Evolutionary conservation across 2,888 invertebrate genomes (phyloP).

Genomic region (Hecatera dysodea): DNA sequence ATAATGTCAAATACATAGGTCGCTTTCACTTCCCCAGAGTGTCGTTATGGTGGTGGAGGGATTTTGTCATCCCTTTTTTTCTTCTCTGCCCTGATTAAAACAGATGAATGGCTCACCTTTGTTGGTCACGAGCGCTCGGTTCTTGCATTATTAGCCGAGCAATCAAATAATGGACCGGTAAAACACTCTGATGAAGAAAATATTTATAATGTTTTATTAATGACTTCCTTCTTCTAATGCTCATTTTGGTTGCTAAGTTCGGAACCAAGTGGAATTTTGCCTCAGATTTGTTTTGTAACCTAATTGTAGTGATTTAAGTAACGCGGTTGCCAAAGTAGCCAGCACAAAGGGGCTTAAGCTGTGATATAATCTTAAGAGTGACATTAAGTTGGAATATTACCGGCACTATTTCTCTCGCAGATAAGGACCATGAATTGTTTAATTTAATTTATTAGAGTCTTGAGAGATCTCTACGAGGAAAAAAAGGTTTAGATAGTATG

Average conservation of each 20-base stretch:
- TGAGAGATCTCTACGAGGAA: conserved; percentile 54
- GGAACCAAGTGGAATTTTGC: conserved; percentile 54
- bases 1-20: conserved; percentile 27
- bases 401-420: conserved; percentile 76
- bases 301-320: conserved; percentile 77
- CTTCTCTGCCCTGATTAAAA: conserved; percentile 15
- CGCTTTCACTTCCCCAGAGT: conserved; percentile 28
- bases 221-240: conserved; percentile 36
- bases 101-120: not conserved
- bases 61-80: conserved; percentile 34
- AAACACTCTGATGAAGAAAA: conserved; percentile 52
- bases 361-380: conserved; percentile 78
- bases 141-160: conserved; percentile 6
- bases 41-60: conserved; percentile 37
- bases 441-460: conserved; percentile 73
- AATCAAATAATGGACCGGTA: conserved; percentile 29
- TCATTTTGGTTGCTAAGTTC: conserved; percentile 34
- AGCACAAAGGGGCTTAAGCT: conserved; percentile 75
- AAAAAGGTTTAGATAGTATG: conserved; percentile 46
- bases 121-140: not conserved
- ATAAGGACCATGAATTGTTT: conserved; percentile 76
- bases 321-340: conserved; percentile 72
- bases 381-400: conserved; percentile 79
- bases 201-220: conserved; percentile 47
- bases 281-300: conserved; percentile 74